phyloP scores from a whole-genome alignment of 2,113 vertebrate genomes.

The Alligator mississippiensis region DNA sequence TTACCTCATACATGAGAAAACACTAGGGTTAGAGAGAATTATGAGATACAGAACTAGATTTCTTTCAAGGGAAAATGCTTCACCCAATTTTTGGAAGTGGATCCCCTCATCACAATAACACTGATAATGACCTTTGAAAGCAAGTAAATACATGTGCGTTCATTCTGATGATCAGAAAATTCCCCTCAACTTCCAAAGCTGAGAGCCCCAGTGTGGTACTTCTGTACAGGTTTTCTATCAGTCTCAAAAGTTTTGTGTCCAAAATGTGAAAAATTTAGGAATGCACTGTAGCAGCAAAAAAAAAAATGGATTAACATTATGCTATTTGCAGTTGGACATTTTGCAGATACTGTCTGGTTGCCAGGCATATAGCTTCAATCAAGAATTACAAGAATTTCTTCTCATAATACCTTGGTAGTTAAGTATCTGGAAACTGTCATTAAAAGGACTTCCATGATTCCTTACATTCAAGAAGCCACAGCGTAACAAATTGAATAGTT shows the following conservation, averaged over 20 bases:
- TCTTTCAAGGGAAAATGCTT: background rate
- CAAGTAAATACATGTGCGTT: background rate
- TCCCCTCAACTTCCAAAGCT: background rate
- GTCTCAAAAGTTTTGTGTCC: background rate
- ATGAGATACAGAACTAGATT: background rate
- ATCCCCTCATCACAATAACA: background rate
- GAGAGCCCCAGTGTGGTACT: background rate
- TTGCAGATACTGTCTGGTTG: background rate
- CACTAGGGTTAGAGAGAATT: background rate
- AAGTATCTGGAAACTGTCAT: background rate
- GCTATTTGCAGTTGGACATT: background rate
- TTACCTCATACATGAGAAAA: background rate
- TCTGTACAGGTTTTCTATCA: background rate
- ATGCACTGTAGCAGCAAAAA: background rate
- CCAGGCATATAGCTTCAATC: background rate
- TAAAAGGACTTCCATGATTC: background rate
- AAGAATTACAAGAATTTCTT: background rate
- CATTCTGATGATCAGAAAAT: background rate
- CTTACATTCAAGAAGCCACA: background rate
- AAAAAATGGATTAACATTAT: background rate
- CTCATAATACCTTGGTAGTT: background rate
- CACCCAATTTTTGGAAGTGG: background rate
- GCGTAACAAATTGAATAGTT: background rate
- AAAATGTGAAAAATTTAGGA: background rate
- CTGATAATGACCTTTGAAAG: background rate